Percentiles rank a stretch among this genome's conserved stretches.
phyloP scores from a whole-genome alignment of 2,113 vertebrate genomes.

The Psittacara wagleri region DNA sequence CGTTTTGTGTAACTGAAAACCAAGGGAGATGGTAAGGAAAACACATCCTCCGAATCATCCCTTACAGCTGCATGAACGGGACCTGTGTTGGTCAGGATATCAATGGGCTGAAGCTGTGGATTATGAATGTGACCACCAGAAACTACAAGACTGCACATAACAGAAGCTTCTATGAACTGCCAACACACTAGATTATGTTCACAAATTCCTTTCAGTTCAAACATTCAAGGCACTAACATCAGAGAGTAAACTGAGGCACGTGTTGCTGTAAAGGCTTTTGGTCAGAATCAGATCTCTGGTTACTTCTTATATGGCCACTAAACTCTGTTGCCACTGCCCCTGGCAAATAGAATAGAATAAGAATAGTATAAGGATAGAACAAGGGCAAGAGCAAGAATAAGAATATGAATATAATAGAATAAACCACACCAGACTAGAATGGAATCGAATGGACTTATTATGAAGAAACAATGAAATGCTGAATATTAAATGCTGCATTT shows the following conservation, averaged over 20 bases:
- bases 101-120: not conserved
- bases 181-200: fast-evolving
- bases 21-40: not conserved
- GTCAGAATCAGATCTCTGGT: not conserved
- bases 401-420: not conserved
- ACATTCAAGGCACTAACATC: not conserved
- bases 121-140: not conserved
- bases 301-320: not conserved
- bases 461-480: not conserved
- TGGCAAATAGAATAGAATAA: not conserved
- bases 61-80: not conserved
- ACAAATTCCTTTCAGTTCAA: not conserved
- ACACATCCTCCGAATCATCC: not conserved
- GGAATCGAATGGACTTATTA: not conserved
- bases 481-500: not conserved
- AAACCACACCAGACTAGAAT: too few species aligned
- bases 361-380: not conserved
- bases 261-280: not conserved
- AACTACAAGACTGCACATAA: not conserved
- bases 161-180: not conserved
- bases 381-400: not conserved
- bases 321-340: not conserved
- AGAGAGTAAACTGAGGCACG: not conserved
- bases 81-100: not conserved
- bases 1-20: not conserved